Conservation (phyloP, 1,140 invertebrate species). For the Stegodyphus mimosarum region DNA sequence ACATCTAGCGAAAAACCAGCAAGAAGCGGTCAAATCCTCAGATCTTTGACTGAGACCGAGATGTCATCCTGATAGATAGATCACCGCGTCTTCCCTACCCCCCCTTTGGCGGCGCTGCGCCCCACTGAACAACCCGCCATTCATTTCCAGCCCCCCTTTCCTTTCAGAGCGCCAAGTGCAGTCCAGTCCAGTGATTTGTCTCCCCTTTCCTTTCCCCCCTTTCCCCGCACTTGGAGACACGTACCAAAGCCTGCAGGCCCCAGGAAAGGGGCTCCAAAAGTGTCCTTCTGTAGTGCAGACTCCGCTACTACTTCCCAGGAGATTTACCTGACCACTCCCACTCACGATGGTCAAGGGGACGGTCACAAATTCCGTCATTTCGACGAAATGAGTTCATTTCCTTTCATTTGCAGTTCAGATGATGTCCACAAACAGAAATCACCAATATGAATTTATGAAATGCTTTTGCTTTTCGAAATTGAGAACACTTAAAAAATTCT, state of each 20-base stretch:
- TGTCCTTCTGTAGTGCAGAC: slow-evolving; percentile 17
- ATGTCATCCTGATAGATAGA: slow-evolving; percentile 45
- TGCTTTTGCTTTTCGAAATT: background rate
- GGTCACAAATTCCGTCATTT: slow-evolving; percentile 19
- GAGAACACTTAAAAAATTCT: background rate
- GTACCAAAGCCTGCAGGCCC: background rate
- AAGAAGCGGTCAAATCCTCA: slow-evolving; percentile 4
- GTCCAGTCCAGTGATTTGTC: slow-evolving; percentile 20
- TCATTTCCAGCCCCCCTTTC: background rate
- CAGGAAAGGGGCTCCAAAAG: background rate
- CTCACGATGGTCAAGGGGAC: background rate
- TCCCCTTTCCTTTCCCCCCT: background rate
- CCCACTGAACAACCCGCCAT: background rate
- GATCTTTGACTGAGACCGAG: slow-evolving; percentile 3
- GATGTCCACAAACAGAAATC: background rate
- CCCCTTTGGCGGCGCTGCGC: background rate
- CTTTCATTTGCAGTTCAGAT: background rate
- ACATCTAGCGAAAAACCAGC: background rate
- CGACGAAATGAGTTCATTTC: background rate
- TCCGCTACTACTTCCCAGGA: slow-evolving; percentile 12
- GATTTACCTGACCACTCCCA: slow-evolving; percentile 48
- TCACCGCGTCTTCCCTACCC: background rate
- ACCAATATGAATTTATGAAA: background rate
- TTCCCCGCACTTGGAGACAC: slow-evolving; percentile 9
- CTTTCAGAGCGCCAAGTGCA: background rate